A percentile compares a stretch with the other conserved stretches of the same genome.
phyloP scores from a whole-genome alignment of 2,888 invertebrate species.

The Sinohyriopsis cumingii region DNA sequence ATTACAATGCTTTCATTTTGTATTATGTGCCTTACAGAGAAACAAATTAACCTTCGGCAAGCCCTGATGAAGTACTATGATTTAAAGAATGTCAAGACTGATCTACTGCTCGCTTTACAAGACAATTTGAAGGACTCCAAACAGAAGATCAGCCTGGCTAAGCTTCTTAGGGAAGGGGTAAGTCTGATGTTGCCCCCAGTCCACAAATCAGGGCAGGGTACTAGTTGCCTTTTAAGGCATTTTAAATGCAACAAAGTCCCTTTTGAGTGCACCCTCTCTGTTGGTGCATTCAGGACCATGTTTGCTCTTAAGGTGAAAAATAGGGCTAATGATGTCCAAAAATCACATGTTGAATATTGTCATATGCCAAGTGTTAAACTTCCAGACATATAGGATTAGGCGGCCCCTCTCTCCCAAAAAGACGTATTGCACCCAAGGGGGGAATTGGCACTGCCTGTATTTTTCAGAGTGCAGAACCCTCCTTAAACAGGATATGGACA shows the following conservation, averaged over 20 bases:
- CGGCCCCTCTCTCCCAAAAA: too few relatives aligned
- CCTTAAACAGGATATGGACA: too few relatives aligned
- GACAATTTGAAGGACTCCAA: slow-evolving; percentile 3
- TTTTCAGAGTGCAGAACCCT: too few relatives aligned
- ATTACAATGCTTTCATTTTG: not conserved
- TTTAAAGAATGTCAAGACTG: slow-evolving; percentile 43
- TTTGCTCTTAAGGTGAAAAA: too few relatives aligned
- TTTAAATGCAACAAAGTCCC: too few relatives aligned
- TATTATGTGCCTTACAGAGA: slow-evolving; percentile 3
- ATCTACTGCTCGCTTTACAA: slow-evolving; percentile 32
- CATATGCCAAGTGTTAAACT: too few relatives aligned
- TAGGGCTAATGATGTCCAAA: too few relatives aligned
- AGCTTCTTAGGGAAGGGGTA: slow-evolving; percentile 33
- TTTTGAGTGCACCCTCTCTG: too few relatives aligned
- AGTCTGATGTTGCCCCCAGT: not conserved
- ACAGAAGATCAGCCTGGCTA: slow-evolving; percentile 13
- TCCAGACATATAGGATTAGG: too few relatives aligned
- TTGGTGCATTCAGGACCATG: not conserved
- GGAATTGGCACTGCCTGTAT: too few relatives aligned
- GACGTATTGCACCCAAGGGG: too few relatives aligned
- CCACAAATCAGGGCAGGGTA: not conserved
- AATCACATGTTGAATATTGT: too few relatives aligned
- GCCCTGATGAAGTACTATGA: slow-evolving; percentile 46
- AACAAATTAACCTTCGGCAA: slow-evolving; percentile 8
- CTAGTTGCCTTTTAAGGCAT: not conserved